Base-by-base conservation (phyloP, 2,113 vertebrate species). In the Steatornis caripensis region DNA sequence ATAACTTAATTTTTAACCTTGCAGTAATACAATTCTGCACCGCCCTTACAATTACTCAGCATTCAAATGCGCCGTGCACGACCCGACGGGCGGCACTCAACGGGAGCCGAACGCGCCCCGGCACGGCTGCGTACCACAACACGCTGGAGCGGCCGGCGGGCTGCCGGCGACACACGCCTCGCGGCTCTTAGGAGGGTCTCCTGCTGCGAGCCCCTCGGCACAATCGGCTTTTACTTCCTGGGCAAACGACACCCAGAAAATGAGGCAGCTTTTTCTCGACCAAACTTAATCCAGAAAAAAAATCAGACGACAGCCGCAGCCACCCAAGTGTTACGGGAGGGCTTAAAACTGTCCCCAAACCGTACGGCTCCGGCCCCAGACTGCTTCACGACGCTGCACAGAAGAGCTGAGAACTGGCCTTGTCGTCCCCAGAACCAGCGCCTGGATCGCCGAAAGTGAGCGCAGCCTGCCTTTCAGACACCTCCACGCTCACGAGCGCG, bases 241-340 rank as follows among this genome's bases (percentile, higher is more conserved):
- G 96, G 96, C 97, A 98, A 98, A 98, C 95, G 98, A 98, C 98
- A 98, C 97, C 89, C 97, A 97, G 96, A 98, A 98, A 97, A 98
- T 96, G 97, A 98, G 94, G 98, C 96, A 74, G 96, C 95, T 95
- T 97, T 97, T 97, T 97, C 97, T 76, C 45, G 48, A 84, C 92
- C 57, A 57, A 97, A 97, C 97, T 97, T 98, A 97, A 98, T 97
- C 97, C 97, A 97, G 93, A 96, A 95, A 93, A 98, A 97, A 98
- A 97, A 98, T 81, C 23, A 97, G 95, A 66, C 55, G 97, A 96
- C 98, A 98, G 98, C 97, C 98, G 98, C 96, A 97, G 92, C 92
- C 96, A 97, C 84, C 95, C 94, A 76, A 97, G 97, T 95, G 97
- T 97, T 95, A 92, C 89, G 36, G 96, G 93, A 55, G 26, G 87